A percentile compares a stretch with the other conserved stretches of the same genome.
Evolutionary conservation across 2,797 vertebrate species (phyloP).

Genomic region (Falco concolor): DNA sequence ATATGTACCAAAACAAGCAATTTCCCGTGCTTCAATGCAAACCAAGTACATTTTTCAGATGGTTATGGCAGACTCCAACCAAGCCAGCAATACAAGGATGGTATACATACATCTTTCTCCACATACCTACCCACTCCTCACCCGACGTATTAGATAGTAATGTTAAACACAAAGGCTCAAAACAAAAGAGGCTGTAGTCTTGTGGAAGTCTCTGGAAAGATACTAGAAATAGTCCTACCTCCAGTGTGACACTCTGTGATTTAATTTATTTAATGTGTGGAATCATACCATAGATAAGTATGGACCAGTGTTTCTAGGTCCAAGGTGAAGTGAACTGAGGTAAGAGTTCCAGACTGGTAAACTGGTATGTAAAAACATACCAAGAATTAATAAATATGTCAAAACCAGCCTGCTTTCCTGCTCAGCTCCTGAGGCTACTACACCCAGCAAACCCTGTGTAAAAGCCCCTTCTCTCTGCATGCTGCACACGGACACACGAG

Average conservation of each 20-base stretch:
- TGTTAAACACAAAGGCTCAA: neutral
- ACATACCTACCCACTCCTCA: neutral
- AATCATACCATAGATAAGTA: neutral
- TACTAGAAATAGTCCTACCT: neutral
- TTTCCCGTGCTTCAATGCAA: neutral
- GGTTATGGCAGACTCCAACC: neutral
- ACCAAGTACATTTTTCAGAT: neutral
- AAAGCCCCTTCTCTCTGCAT: neutral
- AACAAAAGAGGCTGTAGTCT: neutral
- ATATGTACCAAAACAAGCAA: neutral
- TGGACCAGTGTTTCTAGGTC: neutral
- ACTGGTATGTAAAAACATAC: neutral
- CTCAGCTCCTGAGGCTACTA: neutral
- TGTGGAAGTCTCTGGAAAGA: neutral
- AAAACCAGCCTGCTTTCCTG: neutral
- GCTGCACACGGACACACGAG: neutral
- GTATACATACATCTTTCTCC: neutral
- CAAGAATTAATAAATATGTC: neutral
- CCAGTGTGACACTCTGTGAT: neutral
- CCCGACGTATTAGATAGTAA: neutral
- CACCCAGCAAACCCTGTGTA: neutral
- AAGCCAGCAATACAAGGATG: neutral
- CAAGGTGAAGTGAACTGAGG: neutral
- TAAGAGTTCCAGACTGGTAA: neutral
- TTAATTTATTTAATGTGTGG: neutral